Conservation (phyloP, 2,888 invertebrate species). For the Agriopis leucophaearia region DNA sequence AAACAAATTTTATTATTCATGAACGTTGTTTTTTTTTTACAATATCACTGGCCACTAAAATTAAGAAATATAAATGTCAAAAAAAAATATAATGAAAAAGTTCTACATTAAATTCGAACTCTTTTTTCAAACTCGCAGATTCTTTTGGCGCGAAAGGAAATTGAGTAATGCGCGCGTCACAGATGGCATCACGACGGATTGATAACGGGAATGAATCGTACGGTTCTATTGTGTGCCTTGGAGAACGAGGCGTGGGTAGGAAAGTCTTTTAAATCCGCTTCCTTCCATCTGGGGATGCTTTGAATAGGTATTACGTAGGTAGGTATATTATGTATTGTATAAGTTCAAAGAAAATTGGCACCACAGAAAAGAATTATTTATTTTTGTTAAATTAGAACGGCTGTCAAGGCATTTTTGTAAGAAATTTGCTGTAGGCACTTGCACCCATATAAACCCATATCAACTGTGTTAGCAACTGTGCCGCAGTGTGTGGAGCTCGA, state of each 20-base stretch:
- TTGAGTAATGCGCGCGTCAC: constrained; percentile 84
- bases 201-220: constrained; percentile 81
- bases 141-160: constrained; percentile 70
- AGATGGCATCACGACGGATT: constrained; percentile 85
- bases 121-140: constrained; percentile 58
- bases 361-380: too few species aligned
- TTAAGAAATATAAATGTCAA: too few species aligned
- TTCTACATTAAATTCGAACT: constrained; percentile 57
- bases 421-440: too few species aligned
- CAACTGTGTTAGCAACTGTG: too few species aligned
- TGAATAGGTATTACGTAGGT: constrained; percentile 41
- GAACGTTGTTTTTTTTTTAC: neutral
- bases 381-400: too few species aligned
- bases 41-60: constrained; percentile 30
- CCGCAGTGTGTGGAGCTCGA: too few species aligned
- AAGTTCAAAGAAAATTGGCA: neutral
- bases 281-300: constrained; percentile 42
- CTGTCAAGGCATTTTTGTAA: too few species aligned
- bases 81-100: neutral
- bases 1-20: neutral
- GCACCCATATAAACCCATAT: too few species aligned
- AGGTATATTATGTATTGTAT: neutral
- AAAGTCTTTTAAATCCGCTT: constrained; percentile 45
- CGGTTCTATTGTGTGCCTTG: constrained; percentile 69
- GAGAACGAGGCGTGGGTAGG: constrained; percentile 38